Base-by-base conservation (phyloP, 2,113 vertebrate genomes). In the Glaucidium brasilianum region DNA sequence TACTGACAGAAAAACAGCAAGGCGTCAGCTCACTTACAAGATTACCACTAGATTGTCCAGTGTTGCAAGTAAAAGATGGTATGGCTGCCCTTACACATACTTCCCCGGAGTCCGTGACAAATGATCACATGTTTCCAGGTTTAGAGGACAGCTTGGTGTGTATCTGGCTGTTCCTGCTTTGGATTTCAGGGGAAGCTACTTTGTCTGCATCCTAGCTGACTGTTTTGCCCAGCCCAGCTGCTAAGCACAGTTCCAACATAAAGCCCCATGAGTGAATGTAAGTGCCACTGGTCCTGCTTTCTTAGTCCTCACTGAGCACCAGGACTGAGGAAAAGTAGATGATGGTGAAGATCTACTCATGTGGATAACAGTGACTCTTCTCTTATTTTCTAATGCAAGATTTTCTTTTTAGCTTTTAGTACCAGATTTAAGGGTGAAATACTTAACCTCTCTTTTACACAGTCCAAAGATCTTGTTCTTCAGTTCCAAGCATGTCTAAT, bases 321-420 rank as follows among this genome's bases (percentile, higher is more conserved):
- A 80, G 47, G 47, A 34, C 55, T 2, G 3, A 81, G n/a, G 32
- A 67, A 37, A 91, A 77, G 37, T 25, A 80, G 26, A 19, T 67
- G 25, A 74, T 47, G 25, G 34, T 81, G 45, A 75, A 95, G 82
- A 68, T 6, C 16, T 9, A 6, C 20, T 21, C 6, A 8, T 1
- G 1, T 30, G 43, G 29, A 16, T 30, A 67, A 63, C 47, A 84
- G 26, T 66, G 76, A 34, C 59, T 86, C n/a, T 21, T 53, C 15
- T 88, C 45, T 83, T 23, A 56, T 90, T 89, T 77, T 59, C 43
- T 90, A 56, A 52, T 68, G 30, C 34, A 76, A 78, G n/a, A 60
- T 74, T 96, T 89, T 94, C n/a, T 81, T 18, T 39, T 87, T 71
- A 66, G 20, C 21, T 78, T 85, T 87, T 68, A 66, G 27, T 47